These are phyloP conservation scores for Microcebus lehilahytsara DNA, from an alignment of 2,113 vertebrate genomes.

Conservation along the genomic window DNA sequence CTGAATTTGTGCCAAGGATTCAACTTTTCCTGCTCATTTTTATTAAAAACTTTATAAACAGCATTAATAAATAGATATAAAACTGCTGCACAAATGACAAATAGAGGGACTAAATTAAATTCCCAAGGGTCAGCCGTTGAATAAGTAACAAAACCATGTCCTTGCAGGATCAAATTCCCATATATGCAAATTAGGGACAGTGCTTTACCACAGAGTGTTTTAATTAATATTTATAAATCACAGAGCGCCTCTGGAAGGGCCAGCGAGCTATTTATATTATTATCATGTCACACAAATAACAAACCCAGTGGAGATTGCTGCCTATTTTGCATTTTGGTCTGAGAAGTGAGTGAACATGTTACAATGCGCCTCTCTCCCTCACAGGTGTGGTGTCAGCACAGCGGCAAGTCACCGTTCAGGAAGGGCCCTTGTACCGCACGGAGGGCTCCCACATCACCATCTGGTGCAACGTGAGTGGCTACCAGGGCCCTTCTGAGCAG, in stretches of 20 bases:
- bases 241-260: neutral
- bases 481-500: slow-evolving; percentile 87
- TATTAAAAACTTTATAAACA: slow-evolving; percentile 53
- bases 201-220: slow-evolving; percentile 22
- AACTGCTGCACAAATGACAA: slow-evolving; percentile 21
- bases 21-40: slow-evolving; percentile 54
- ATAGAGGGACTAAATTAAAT: slow-evolving; percentile 46
- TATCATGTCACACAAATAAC: neutral
- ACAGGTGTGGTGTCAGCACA: slow-evolving; percentile 85
- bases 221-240: slow-evolving; percentile 72
- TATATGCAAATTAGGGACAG: slow-evolving; percentile 37
- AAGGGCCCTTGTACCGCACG: slow-evolving; percentile 91
- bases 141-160: neutral
- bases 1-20: slow-evolving; percentile 30
- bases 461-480: slow-evolving; percentile 95
- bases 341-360: neutral
- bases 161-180: neutral
- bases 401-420: slow-evolving; percentile 91
- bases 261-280: neutral
- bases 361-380: neutral
- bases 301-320: neutral
- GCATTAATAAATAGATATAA: slow-evolving; percentile 52
- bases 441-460: slow-evolving; percentile 94
- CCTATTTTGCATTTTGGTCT: neutral
- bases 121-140: slow-evolving; percentile 44